Conservation (phyloP, 92 coral and sea anemone species). For the Zoanthus solanderi region DNA sequence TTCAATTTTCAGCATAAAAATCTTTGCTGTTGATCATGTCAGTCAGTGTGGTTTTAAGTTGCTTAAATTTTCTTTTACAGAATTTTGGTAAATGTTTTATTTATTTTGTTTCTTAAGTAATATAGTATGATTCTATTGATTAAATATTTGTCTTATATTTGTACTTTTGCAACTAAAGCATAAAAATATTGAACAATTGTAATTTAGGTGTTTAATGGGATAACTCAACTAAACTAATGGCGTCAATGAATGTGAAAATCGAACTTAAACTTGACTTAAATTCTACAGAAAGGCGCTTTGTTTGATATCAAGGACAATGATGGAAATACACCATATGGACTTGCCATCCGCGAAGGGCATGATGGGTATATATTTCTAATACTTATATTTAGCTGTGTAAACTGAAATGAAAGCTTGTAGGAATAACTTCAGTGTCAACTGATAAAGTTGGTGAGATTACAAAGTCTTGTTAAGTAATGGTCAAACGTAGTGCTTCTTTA, state of each 20-base stretch:
- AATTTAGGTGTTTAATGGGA: neutral
- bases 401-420: neutral
- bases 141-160: neutral
- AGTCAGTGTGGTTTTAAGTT: too few relatives aligned
- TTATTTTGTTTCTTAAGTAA: neutral
- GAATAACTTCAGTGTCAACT: neutral
- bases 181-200: neutral
- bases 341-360: constrained; percentile 78
- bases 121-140: neutral
- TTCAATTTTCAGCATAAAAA: too few relatives aligned
- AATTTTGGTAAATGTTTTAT: neutral
- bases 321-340: constrained; percentile 80
- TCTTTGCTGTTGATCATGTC: too few relatives aligned
- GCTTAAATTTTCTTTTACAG: too few relatives aligned
- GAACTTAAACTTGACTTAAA: neutral
- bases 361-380: constrained; percentile 62
- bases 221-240: neutral
- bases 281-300: constrained; percentile 78
- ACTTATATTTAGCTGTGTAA: neutral
- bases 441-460: too few relatives aligned
- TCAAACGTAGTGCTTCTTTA: too few relatives aligned
- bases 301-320: constrained; percentile 80
- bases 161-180: neutral
- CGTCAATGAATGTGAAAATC: neutral
- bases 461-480: too few relatives aligned